A percentile compares a stretch with the other conserved stretches of the same genome.
phyloP scores from a whole-genome alignment of 2,113 vertebrate genomes.

The Tetrax tetrax region DNA sequence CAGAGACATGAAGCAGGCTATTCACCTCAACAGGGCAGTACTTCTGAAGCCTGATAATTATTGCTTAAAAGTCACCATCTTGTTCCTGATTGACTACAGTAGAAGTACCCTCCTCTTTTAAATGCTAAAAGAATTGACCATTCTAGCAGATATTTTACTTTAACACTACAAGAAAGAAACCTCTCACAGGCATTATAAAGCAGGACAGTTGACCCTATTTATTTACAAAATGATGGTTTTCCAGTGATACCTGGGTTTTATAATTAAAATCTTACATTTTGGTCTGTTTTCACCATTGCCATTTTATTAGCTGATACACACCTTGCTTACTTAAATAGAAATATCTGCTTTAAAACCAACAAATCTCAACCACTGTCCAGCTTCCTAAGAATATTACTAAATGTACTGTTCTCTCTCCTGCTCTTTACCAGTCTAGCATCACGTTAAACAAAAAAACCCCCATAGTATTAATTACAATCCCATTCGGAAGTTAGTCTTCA shows the following conservation, averaged over 20 bases:
- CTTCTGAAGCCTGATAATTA: not conserved
- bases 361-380: not conserved
- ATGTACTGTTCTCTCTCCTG: not conserved
- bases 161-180: not conserved
- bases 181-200: not conserved
- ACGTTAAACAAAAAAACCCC: not conserved
- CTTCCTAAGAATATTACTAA: not conserved
- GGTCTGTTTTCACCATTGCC: not conserved
- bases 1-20: not conserved
- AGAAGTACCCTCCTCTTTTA: not conserved
- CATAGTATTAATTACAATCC: not conserved
- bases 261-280: not conserved
- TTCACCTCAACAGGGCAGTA: not conserved
- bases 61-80: not conserved
- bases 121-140: not conserved
- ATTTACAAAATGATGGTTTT: not conserved
- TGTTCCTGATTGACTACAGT: not conserved
- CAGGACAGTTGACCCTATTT: not conserved
- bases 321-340: not conserved
- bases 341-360: not conserved
- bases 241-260: not conserved
- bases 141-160: not conserved
- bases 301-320: not conserved
- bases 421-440: not conserved
- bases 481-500: not conserved